phyloP scores from a whole-genome alignment of 2,888 invertebrate species.

The Amiota minor region DNA sequence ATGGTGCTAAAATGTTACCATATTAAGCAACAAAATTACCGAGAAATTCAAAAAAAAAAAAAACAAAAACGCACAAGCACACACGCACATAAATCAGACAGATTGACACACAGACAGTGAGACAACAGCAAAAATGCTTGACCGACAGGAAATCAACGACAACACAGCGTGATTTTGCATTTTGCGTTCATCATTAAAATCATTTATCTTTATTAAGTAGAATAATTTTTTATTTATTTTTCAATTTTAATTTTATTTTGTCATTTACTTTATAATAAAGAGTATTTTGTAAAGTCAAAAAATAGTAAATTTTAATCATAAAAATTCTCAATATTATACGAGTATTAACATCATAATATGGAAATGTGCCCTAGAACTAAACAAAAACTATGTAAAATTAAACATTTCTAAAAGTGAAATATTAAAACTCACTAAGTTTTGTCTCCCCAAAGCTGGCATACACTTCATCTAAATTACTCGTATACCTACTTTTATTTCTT shows the following conservation, averaged over 20 bases:
- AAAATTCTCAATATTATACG: constrained; percentile 47
- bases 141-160: constrained; percentile 17
- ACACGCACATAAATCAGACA: not conserved
- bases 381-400: constrained; percentile 17
- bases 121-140: not conserved
- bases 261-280: constrained; percentile 41
- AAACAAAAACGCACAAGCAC: not conserved
- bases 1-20: constrained; percentile 7
- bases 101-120: not conserved
- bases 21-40: constrained; percentile 1
- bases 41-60: not conserved
- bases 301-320: constrained; percentile 9
- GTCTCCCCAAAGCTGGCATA: not conserved
- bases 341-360: not conserved
- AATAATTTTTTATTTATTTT: not conserved
- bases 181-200: constrained; percentile 14
- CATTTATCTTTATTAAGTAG: not conserved
- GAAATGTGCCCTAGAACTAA: not conserved
- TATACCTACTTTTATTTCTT: no score
- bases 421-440: not conserved
- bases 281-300: constrained; percentile 38
- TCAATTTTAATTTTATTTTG: not conserved
- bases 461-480: no score
- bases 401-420: constrained; percentile 19
- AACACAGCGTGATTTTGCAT: constrained; percentile 19